Evolutionary conservation across 2,113 vertebrate species (phyloP).

Genomic region (Mirounga angustirostris): DNA sequence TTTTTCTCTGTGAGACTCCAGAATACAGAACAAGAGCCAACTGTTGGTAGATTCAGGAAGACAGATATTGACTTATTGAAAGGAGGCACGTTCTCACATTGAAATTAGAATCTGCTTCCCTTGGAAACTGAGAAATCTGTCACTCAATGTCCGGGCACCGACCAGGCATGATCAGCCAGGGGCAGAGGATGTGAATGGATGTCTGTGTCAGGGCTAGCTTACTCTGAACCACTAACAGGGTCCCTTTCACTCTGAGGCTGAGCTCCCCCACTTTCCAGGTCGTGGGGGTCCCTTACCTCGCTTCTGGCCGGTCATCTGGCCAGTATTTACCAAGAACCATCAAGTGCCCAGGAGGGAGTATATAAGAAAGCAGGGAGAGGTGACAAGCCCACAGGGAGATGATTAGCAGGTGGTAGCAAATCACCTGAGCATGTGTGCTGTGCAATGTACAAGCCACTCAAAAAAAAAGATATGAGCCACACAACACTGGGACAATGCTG

Average conservation of each 20-base stretch:
- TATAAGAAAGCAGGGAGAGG: too few relatives aligned
- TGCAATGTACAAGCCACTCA: neutral
- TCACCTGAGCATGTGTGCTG: fast-evolving
- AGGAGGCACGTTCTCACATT: neutral
- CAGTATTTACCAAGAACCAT: neutral
- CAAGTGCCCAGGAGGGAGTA: neutral
- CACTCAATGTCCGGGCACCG: neutral
- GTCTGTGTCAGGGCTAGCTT: neutral
- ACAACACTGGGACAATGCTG: neutral
- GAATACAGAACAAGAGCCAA: neutral
- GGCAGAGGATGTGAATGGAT: neutral
- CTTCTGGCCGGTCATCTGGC: neutral
- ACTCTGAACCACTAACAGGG: neutral
- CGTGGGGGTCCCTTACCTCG: neutral
- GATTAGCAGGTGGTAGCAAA: neutral
- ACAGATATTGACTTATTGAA: neutral
- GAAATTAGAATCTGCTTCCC: conserved; percentile 49
- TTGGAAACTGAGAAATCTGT: conserved; percentile 4
- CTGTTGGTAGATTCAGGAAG: neutral
- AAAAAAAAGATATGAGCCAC: neutral
- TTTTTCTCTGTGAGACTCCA: neutral
- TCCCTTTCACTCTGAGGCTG: neutral
- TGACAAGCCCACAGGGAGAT: neutral
- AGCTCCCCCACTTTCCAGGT: neutral
- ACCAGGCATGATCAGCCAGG: too few relatives aligned